Conservation (phyloP, 2,888 invertebrate species). For the Cerastis rubricosa region DNA sequence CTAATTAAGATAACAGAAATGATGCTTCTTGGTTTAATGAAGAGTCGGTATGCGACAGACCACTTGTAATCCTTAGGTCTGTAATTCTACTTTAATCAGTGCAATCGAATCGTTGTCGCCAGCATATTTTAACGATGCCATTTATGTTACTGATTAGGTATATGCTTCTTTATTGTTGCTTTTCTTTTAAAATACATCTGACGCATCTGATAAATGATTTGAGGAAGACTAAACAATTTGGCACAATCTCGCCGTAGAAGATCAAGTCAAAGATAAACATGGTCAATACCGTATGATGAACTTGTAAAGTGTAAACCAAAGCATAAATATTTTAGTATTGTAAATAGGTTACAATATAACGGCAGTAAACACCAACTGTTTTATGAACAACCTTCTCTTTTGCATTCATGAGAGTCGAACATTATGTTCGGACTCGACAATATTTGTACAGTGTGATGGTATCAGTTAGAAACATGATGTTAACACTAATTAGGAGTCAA, state of each 20-base stretch:
- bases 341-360: conserved; percentile 55
- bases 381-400: conserved; percentile 39
- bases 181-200: not conserved
- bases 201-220: not conserved
- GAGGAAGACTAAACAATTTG: not conserved
- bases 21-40: conserved; percentile 27
- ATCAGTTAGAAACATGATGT: conserved; percentile 22
- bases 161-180: not conserved
- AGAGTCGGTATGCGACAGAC: conserved; percentile 7
- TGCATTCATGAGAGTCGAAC: conserved; percentile 19
- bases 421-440: not conserved
- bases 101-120: conserved; percentile 22
- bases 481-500: conserved; percentile 31
- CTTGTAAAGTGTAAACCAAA: conserved; percentile 37
- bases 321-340: conserved; percentile 35
- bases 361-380: conserved; percentile 28
- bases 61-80: conserved; percentile 20
- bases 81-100: conserved; percentile 29
- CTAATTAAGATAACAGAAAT: conserved; percentile 42
- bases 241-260: not conserved
- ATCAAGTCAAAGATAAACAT: not conserved
- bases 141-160: conserved; percentile 23
- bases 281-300: conserved; percentile 20
- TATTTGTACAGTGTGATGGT: conserved; percentile 11
- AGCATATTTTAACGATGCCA: conserved; percentile 41